phyloP scores from a whole-genome alignment of 2,113 vertebrate genomes.

The Orientallactaga bullata region DNA sequence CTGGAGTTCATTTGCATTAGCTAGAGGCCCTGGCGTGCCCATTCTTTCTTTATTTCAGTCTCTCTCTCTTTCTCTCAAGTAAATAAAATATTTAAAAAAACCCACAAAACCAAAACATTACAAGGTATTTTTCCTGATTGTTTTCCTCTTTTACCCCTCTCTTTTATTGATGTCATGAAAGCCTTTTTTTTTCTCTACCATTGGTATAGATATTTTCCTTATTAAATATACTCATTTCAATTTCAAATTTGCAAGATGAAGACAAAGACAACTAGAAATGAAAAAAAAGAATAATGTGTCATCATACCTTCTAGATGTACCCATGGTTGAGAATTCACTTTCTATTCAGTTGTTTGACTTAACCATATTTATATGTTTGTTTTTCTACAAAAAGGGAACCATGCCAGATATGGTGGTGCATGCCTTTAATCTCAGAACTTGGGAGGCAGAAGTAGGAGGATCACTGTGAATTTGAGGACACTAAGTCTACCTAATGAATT shows the following conservation, averaged over 20 bases:
- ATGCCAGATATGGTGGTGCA: not conserved
- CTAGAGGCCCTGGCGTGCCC: no score
- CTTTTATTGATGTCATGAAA: not conserved
- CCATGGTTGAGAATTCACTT: conserved; percentile 37
- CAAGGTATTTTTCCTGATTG: not conserved
- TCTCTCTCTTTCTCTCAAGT: no score
- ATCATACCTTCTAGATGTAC: not conserved
- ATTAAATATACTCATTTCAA: not conserved
- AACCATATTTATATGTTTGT: not conserved
- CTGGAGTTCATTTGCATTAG: no score
- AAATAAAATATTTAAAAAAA: not conserved
- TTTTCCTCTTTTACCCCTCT: conserved; percentile 6
- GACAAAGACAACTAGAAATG: conserved; percentile 1
- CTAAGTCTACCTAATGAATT: no score
- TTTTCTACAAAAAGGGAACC: conserved; percentile 25
- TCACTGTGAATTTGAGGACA: no score
- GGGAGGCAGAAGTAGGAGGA: no score
- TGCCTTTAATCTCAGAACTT: no score
- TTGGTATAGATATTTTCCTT: conserved; percentile 18
- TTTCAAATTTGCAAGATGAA: conserved; percentile 62
- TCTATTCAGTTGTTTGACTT: conserved; percentile 33
- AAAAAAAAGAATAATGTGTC: conserved; percentile 13
- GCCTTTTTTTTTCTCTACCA: not conserved
- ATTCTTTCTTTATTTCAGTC: no score
- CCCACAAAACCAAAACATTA: not conserved